Percentiles rank a stretch among this genome's conserved stretches.
These are phyloP conservation scores for Drosophila kokeensis DNA, from an alignment of 2,888 invertebrate genomes.

Conservation along the genomic window DNA sequence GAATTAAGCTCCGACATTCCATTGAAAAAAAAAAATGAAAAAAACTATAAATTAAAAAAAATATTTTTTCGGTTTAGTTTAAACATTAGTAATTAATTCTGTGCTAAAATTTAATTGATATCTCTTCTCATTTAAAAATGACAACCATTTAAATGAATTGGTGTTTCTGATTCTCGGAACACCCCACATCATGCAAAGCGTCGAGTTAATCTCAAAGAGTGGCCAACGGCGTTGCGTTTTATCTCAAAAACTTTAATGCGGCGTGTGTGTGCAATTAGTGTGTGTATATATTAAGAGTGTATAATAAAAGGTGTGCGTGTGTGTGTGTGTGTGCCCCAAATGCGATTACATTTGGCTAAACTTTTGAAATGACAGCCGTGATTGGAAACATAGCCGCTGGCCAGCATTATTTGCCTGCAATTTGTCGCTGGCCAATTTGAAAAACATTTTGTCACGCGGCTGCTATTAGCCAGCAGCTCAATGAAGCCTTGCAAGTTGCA, in stretches of 20 bases:
- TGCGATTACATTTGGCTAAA: conserved; percentile 29
- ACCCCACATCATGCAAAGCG: neutral
- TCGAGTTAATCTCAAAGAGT: conserved; percentile 24
- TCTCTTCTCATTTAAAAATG: rapidly evolving
- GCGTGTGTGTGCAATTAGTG: conserved; percentile 40
- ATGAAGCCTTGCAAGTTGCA: conserved; percentile 58
- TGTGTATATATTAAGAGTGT: conserved; percentile 20
- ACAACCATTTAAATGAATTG: rapidly evolving
- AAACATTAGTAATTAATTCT: neutral
- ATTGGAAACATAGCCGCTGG: conserved; percentile 39
- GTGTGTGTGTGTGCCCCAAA: conserved; percentile 6
- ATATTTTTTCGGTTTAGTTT: neutral
- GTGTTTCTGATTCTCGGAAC: conserved; percentile 24
- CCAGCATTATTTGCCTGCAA: neutral
- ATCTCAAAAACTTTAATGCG: conserved; percentile 45
- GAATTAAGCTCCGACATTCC: neutral
- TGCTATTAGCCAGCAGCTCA: conserved; percentile 61
- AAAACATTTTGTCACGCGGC: conserved; percentile 62
- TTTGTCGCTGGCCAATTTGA: conserved; percentile 13
- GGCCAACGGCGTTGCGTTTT: conserved; percentile 35
- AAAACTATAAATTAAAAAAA: neutral
- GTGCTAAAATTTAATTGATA: neutral
- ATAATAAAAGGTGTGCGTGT: conserved; percentile 1
- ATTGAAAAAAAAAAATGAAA: neutral
- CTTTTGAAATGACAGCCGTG: conserved; percentile 32